These are phyloP conservation scores for Brachionus sp. DNA, from an alignment of 1,140 invertebrate genomes.

Conservation along the genomic window DNA sequence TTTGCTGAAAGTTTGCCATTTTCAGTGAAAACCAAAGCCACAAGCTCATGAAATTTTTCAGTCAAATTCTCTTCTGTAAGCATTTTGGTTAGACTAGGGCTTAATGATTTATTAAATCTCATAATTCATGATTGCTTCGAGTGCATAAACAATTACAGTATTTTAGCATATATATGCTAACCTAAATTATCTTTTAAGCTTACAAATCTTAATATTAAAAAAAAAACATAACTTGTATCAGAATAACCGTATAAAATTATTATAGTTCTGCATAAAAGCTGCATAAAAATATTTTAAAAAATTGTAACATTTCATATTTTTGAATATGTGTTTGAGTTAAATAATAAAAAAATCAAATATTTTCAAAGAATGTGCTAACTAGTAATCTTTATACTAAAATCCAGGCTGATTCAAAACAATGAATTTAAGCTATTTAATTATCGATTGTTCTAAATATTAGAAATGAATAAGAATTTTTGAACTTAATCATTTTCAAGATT, in stretches of 20 bases:
- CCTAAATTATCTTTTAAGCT: neutral
- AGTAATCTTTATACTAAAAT: neutral
- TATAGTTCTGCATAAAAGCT: neutral
- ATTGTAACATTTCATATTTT: neutral
- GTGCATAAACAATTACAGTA: neutral
- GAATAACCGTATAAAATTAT: neutral
- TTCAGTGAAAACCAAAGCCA: too few species aligned
- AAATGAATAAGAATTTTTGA: neutral
- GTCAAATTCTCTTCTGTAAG: neutral
- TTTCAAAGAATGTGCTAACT: neutral
- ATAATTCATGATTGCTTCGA: neutral
- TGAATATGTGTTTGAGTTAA: neutral
- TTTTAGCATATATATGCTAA: neutral
- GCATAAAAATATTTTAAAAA: neutral
- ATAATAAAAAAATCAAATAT: neutral
- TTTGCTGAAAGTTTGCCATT: too few species aligned
- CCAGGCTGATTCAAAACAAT: neutral
- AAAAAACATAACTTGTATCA: neutral
- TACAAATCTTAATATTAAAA: neutral
- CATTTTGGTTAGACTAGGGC: neutral
- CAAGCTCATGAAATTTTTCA: neutral
- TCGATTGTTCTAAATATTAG: slow-evolving; percentile 9
- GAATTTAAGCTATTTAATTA: neutral
- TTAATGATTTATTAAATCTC: neutral
- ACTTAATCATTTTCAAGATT: neutral